phyloP scores from a whole-genome alignment of 2,888 invertebrate species.

The Lasioglossum morio region DNA sequence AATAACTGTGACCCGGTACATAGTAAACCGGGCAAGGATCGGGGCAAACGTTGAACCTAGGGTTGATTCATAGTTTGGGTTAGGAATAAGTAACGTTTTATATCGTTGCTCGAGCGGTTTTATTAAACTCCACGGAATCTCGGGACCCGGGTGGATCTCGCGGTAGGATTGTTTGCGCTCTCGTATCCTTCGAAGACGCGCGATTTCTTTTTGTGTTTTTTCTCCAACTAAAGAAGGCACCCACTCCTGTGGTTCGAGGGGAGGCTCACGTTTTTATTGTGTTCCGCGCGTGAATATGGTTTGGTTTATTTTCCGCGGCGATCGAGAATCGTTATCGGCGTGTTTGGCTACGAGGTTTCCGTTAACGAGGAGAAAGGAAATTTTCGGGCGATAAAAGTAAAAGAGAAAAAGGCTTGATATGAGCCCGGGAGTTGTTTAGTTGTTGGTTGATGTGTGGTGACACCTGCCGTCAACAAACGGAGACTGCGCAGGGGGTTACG shows the following conservation, averaged over 20 bases:
- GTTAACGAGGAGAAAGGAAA: not conserved
- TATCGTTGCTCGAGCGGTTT: not conserved
- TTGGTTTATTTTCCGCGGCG: conserved; percentile 54
- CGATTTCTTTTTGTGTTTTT: not conserved
- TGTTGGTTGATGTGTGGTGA: conserved; percentile 82
- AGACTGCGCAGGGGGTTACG: conserved; percentile 75
- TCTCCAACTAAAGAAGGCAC: conserved; percentile 38
- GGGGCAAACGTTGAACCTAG: not conserved
- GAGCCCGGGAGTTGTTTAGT: conserved; percentile 73
- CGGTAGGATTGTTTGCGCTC: not conserved
- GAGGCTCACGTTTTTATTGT: conserved; percentile 40
- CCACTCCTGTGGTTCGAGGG: conserved; percentile 37
- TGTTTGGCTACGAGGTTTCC: conserved; percentile 36
- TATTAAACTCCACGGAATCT: conserved; percentile 6
- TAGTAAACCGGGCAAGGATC: not conserved
- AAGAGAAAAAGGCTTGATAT: conserved; percentile 2
- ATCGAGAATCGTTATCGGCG: conserved; percentile 35
- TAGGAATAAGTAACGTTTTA: conserved; percentile 15
- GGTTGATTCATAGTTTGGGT: conserved; percentile 13
- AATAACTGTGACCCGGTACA: conserved; percentile 33
- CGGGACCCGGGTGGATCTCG: not conserved
- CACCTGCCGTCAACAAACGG: conserved; percentile 77
- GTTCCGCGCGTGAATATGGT: conserved; percentile 53
- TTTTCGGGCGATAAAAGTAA: conserved; percentile 2
- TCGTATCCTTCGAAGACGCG: not conserved